A percentile compares a stretch with the other conserved stretches of the same genome.
Conservation (phyloP, 2,888 invertebrate species). For the Bombyx huttoni region DNA sequence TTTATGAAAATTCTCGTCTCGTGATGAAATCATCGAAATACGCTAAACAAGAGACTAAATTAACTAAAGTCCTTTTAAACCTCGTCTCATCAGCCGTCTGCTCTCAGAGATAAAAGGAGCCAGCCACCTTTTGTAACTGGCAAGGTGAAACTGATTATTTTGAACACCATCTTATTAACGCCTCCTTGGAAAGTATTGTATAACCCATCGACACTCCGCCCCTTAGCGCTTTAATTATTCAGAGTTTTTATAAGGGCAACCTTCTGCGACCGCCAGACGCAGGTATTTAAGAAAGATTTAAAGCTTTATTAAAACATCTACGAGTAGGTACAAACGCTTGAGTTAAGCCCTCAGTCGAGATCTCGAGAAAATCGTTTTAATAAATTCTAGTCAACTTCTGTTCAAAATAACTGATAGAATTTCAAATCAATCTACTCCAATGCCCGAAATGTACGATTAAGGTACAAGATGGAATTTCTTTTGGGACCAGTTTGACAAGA, state of each 20-base stretch:
- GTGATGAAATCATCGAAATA: neutral
- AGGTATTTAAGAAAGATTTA: conserved; percentile 4
- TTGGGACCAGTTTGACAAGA: too few species aligned
- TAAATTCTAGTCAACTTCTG: neutral
- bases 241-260: conserved; percentile 8
- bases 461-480: neutral
- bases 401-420: neutral
- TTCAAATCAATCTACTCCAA: neutral
- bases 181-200: conserved; percentile 6
- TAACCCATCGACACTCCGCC: conserved; percentile 10
- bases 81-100: conserved; percentile 15
- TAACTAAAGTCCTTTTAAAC: conserved; percentile 15
- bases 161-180: conserved; percentile 26
- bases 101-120: conserved; percentile 25
- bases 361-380: neutral
- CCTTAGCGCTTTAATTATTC: conserved; percentile 8
- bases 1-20: too few species aligned
- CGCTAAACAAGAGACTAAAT: conserved; percentile 20
- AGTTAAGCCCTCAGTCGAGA: neutral
- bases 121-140: conserved; percentile 13
- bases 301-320: conserved; percentile 5
- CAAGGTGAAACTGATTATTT: conserved; percentile 25
- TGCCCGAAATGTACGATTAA: neutral
- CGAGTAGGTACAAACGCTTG: neutral
- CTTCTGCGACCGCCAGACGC: conserved; percentile 13